Percentiles rank a stretch among this genome's conserved stretches.
Conservation (phyloP, 2,113 vertebrate species). For the Lutjanus erythropterus region DNA sequence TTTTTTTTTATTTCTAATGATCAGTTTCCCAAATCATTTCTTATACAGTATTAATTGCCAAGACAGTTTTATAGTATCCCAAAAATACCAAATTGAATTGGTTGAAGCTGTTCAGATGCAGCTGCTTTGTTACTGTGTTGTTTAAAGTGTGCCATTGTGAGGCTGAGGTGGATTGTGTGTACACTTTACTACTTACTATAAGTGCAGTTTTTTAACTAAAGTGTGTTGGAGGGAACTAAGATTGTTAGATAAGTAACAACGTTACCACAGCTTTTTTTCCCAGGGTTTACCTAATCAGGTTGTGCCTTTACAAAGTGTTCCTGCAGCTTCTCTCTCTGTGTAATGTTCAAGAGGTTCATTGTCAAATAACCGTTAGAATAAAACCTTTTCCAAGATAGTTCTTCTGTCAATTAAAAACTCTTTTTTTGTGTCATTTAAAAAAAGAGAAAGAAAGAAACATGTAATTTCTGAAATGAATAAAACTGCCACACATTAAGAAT, state of each 20-base stretch:
- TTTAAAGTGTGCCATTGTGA: not conserved
- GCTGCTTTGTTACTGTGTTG: not conserved
- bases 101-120: not conserved
- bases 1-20: not conserved
- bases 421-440: too few relatives aligned
- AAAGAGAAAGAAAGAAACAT: too few relatives aligned
- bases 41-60: not conserved
- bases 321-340: not conserved
- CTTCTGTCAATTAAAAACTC: too few relatives aligned
- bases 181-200: not conserved
- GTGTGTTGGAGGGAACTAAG: not conserved
- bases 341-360: not conserved
- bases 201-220: not conserved
- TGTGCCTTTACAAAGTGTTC: not conserved
- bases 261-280: not conserved
- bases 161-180: too few relatives aligned
- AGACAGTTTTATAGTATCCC: not conserved
- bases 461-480: too few relatives aligned
- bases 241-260: not conserved
- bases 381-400: too few relatives aligned
- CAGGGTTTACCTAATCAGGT: not conserved
- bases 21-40: not conserved
- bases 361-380: too few relatives aligned
- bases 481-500: too few relatives aligned
- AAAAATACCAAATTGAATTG: not conserved